Conservation (phyloP, 2,113 vertebrate species). For the Prinia subflava region DNA sequence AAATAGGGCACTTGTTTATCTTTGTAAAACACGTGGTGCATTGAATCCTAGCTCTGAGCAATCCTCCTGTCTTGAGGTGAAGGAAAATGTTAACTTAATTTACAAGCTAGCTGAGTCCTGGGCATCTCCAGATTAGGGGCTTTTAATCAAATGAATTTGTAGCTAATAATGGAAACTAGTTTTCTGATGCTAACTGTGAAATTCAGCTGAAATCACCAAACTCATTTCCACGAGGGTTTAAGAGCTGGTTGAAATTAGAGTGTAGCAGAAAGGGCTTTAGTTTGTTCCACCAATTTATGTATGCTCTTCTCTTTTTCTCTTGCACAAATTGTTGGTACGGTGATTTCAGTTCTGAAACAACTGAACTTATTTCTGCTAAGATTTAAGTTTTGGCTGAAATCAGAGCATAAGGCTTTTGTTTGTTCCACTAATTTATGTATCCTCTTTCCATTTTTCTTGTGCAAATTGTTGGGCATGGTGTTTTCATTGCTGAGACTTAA, state of each 20-base stretch:
- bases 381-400: slow-evolving; percentile 34
- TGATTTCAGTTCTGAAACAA: background rate
- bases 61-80: slow-evolving; percentile 54
- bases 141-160: slow-evolving; percentile 61
- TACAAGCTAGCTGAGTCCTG: slow-evolving; percentile 14
- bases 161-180: slow-evolving; percentile 48
- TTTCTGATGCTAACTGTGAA: slow-evolving; percentile 48
- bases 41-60: slow-evolving; percentile 43
- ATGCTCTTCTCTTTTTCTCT: background rate
- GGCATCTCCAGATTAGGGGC: slow-evolving; percentile 36
- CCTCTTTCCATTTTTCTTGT: slow-evolving; percentile 17
- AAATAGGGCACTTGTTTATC: slow-evolving; percentile 34
- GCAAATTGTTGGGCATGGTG: slow-evolving; percentile 34
- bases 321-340: background rate
- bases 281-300: slow-evolving; percentile 32
- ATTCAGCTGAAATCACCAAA: slow-evolving; percentile 46
- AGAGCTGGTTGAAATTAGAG: slow-evolving; percentile 23
- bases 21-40: slow-evolving; percentile 17
- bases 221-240: slow-evolving; percentile 34
- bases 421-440: slow-evolving; percentile 36
- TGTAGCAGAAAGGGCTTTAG: background rate
- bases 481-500: slow-evolving; percentile 60
- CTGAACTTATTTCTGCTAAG: background rate
- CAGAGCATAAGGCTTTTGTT: background rate
- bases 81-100: slow-evolving; percentile 61